Percentiles rank a stretch among this genome's conserved stretches.
phyloP scores from a whole-genome alignment of 2,888 invertebrate species.

The Drosophila birchii region DNA sequence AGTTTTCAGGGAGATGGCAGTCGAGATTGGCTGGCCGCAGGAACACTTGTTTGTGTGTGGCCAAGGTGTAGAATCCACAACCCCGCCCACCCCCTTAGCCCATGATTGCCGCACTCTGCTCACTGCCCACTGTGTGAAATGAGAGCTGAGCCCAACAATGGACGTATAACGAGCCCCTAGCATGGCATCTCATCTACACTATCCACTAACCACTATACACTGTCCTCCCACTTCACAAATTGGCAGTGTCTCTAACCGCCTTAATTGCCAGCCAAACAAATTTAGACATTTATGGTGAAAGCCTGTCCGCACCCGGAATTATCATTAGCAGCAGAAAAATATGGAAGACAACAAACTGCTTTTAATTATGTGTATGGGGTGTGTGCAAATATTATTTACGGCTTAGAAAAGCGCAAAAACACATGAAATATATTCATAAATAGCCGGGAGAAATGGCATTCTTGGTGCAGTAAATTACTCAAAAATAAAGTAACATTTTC shows the following conservation, averaged over 20 bases:
- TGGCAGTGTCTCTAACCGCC: conserved; percentile 47
- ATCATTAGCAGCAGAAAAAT: conserved; percentile 40
- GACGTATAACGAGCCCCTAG: conserved; percentile 65
- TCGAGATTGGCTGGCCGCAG: conserved; percentile 56
- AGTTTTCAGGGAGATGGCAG: conserved; percentile 60
- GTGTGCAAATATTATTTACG: conserved; percentile 39
- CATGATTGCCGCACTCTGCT: neutral
- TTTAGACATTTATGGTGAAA: conserved; percentile 56
- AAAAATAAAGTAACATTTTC: neutral
- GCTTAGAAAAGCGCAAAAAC: conserved; percentile 2
- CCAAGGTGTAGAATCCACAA: conserved; percentile 33
- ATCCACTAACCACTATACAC: conserved; percentile 2
- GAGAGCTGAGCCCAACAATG: conserved; percentile 48
- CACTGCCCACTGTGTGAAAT: conserved; percentile 56
- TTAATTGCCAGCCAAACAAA: conserved; percentile 70
- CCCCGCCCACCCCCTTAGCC: conserved; percentile 1
- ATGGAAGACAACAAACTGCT: conserved; percentile 9
- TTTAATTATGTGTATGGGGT: conserved; percentile 24
- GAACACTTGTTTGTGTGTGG: conserved; percentile 26
- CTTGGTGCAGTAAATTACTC: neutral
- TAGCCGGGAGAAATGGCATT: neutral
- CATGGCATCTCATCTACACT: conserved; percentile 47
- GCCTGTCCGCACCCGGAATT: conserved; percentile 24
- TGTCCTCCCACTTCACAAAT: conserved; percentile 41
- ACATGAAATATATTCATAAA: conserved; percentile 5